phyloP scores from a whole-genome alignment of 2,797 vertebrate species.

The Galaxias olidus region DNA sequence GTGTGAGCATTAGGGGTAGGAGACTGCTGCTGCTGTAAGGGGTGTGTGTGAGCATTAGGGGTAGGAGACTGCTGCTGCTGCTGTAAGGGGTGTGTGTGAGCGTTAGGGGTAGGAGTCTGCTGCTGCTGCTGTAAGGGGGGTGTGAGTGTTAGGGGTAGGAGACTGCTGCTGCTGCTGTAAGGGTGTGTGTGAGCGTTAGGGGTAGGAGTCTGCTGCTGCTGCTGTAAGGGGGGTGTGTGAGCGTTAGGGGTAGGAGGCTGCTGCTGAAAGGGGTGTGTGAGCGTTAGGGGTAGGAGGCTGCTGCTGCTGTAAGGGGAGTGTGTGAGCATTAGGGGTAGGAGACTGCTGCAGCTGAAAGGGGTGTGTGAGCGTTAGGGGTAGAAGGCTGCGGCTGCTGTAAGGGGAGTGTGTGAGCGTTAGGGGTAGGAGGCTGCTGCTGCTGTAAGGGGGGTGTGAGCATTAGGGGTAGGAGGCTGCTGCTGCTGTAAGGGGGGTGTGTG shows the following conservation, averaged over 20 bases:
- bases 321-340: not conserved
- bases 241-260: not conserved
- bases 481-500: not conserved
- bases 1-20: not conserved
- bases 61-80: not conserved
- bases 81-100: not conserved
- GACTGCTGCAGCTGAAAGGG: too few relatives aligned
- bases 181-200: not conserved
- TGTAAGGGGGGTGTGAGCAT: not conserved
- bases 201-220: not conserved
- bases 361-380: not conserved
- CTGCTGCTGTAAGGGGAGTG: too few relatives aligned
- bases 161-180: not conserved
- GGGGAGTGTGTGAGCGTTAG: not conserved
- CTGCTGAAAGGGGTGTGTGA: too few relatives aligned
- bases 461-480: too few relatives aligned
- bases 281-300: not conserved
- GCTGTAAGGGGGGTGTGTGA: not conserved
- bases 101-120: not conserved
- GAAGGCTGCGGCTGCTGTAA: too few relatives aligned
- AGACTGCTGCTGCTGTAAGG: too few relatives aligned
- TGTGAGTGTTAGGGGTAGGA: not conserved
- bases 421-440: too few relatives aligned
- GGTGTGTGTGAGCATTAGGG: not conserved
- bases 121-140: too few relatives aligned